Base-by-base conservation (phyloP, 2,113 vertebrate species). In the Notiomystis cincta region DNA sequence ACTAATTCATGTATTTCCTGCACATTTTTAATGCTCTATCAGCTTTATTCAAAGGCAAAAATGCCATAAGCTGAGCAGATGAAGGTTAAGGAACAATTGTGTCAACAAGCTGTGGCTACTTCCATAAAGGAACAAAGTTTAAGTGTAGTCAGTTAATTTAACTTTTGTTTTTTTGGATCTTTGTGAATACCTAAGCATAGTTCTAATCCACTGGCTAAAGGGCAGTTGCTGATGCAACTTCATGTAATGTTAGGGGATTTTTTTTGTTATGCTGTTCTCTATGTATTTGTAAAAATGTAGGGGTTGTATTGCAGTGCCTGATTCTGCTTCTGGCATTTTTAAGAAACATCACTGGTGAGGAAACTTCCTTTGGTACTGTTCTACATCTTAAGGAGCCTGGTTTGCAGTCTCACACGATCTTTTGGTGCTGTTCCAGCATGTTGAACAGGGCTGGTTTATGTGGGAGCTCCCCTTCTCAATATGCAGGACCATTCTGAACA, bases 161-260 rank as follows among this genome's bases (percentile, higher is more conserved):
- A 90, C 56, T 82, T 24, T 1, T 45, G 13, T 0, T 28, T 83
- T 62, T 76, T 79, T 61, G 14, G 21, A 9, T 77, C 16, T 48
- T 9, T 40, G 23, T 48, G 62, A 58, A 18, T 57, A 23, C 64
- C 4, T 25, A 23, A 69, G 66, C 50, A 7, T 6, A 24, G 44
- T 37, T 75, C 9, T 51, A 25, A 18, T 35, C 33, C 16, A 2
- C 15, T 79, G 86, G 35, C 61, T 95, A 56, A 94, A 93, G 82
- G 60, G 67, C 76, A 86, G 27, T 14, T 86, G 50, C 76, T 92
- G 91, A 92, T 95, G 96, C 93, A 93, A 92, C 33, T 70, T 61
- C 0, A 0, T 66, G 89, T 48, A 96, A 87, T 38, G 23, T 58
- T 11, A 14, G 30, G 42, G 71, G 33, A 4, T 1, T 57, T 67